Conservation (phyloP, 2,888 invertebrate genomes). For the Endotricha flammealis region DNA sequence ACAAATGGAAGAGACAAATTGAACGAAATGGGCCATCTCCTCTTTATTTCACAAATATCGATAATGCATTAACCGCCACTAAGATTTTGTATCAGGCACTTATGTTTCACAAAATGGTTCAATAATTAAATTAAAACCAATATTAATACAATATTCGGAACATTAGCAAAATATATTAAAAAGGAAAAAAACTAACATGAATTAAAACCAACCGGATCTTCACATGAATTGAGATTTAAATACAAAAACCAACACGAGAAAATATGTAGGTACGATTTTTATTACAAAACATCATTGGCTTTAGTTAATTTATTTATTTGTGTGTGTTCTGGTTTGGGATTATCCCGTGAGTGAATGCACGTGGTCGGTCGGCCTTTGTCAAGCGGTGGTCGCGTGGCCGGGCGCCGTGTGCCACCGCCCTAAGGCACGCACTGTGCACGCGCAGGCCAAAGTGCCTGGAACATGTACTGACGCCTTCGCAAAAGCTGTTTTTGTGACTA, state of each 20-base stretch:
- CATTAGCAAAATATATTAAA: too few species aligned
- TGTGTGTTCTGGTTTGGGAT: constrained; percentile 56
- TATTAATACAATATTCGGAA: too few species aligned
- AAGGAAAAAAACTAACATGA: too few species aligned
- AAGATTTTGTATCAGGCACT: too few species aligned
- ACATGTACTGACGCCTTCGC: constrained; percentile 56
- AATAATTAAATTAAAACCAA: too few species aligned
- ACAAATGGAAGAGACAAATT: too few species aligned
- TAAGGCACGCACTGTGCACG: constrained; percentile 37
- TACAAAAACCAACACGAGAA: constrained; percentile 29
- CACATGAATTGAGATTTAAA: constrained; percentile 54
- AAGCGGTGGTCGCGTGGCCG: constrained; percentile 35
- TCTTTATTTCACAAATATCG: too few species aligned
- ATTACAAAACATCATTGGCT: constrained; percentile 37
- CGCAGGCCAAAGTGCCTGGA: constrained; percentile 55
- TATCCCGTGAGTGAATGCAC: constrained; percentile 47
- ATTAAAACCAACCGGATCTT: constrained; percentile 23
- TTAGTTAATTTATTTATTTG: constrained; percentile 74
- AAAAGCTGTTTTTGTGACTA: constrained; percentile 60
- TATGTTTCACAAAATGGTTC: too few species aligned
- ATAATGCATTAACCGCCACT: too few species aligned
- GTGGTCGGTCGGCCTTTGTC: constrained; percentile 27
- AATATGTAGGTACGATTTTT: constrained; percentile 33
- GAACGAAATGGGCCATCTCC: too few species aligned
- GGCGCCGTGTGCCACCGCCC: constrained; percentile 18